Conservation (phyloP, 2,797 vertebrate species). For the Tenualosa thibaudeaui region DNA sequence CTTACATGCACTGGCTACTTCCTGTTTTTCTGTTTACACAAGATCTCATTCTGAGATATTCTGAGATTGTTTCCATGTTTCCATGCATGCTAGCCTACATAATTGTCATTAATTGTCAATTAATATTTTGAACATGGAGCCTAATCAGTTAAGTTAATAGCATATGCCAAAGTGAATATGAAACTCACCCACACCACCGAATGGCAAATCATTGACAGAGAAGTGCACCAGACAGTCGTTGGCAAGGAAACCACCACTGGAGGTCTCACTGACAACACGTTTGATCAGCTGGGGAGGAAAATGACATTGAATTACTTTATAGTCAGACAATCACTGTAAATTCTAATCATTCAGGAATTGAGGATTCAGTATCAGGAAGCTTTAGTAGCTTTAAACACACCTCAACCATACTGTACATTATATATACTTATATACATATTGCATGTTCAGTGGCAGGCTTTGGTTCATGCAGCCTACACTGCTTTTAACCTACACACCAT, state of each 20-base stretch:
- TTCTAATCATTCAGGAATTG: no score
- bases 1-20: neutral
- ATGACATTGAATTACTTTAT: neutral
- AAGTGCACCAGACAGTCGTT: conserved; percentile 89
- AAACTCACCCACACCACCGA: conserved; percentile 89
- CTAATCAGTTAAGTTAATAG: neutral
- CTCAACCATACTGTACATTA: neutral
- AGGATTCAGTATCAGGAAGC: no score
- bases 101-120: no score
- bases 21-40: neutral
- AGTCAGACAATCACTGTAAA: neutral
- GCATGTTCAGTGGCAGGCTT: no score
- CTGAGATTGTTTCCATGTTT: neutral
- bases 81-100: neutral
- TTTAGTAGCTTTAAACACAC: no score
- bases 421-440: no score
- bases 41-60: neutral
- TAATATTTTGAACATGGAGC: neutral
- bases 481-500: no score
- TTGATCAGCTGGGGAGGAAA: conserved; percentile 70
- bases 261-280: conserved; percentile 83
- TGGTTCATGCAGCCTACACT: no score
- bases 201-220: conserved; percentile 82
- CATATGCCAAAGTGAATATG: neutral
- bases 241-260: conserved; percentile 87